Evolutionary conservation across 2,797 vertebrate genomes (phyloP).

Genomic region (Taeniopygia guttata): DNA sequence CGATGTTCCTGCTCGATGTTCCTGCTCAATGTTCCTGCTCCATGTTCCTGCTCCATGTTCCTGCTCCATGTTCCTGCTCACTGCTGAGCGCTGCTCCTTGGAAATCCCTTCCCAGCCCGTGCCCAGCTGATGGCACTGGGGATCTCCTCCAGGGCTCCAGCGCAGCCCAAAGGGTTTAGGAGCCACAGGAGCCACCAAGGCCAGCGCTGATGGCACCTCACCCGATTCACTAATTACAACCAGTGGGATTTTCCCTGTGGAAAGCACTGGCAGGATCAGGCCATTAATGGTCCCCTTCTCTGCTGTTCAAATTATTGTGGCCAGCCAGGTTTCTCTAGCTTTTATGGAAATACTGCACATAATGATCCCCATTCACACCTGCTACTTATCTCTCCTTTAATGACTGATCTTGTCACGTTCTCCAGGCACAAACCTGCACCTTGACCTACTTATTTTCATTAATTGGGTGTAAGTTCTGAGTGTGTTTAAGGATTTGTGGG

Average conservation of each 20-base stretch:
- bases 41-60: no score
- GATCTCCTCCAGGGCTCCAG: neutral
- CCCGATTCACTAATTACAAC: rapidly evolving
- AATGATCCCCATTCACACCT: neutral
- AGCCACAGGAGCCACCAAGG: neutral
- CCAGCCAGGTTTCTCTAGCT: neutral
- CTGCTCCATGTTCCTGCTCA: no score
- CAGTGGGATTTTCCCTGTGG: neutral
- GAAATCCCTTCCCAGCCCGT: neutral
- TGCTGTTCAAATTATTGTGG: neutral
- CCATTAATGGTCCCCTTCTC: rapidly evolving
- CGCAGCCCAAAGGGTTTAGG: neutral
- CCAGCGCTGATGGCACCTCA: neutral
- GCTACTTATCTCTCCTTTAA: neutral
- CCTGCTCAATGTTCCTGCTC: no score
- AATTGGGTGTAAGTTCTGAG: neutral
- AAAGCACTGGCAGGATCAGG: neutral
- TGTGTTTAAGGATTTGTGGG: neutral
- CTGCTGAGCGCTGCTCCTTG: neutral
- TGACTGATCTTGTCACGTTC: neutral
- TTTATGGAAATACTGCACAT: neutral
- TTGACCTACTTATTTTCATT: neutral
- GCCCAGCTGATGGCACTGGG: neutral
- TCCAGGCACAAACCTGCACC: neutral
- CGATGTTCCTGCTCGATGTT: no score